Conservation (phyloP, 53 echinoderm and acorn worm genomes). For the Echinometra lucunter region DNA sequence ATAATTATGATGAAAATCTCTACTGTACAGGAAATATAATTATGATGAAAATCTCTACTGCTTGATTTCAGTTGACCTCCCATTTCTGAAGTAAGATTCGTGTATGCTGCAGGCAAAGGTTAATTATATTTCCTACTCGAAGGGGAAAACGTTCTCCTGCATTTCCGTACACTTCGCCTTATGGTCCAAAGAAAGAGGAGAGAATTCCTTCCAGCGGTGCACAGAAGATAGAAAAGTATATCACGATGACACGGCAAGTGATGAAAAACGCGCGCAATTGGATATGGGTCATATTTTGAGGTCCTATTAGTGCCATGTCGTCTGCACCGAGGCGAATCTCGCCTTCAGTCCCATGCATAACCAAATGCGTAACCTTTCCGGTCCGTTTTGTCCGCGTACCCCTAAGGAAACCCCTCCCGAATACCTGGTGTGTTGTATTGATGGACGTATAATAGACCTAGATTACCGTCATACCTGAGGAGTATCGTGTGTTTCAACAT, state of each 20-base stretch:
- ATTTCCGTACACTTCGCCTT: conserved; percentile 30
- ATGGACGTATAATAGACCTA: conserved; percentile 8
- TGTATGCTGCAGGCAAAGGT: neutral
- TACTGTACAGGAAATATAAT: neutral
- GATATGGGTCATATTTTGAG: conserved; percentile 54
- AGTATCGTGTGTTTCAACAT: conserved; percentile 26
- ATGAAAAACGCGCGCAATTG: conserved; percentile 53
- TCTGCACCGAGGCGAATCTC: neutral
- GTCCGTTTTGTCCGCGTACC: conserved; percentile 29
- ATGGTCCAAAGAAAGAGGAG: neutral
- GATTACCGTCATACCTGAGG: conserved; percentile 35
- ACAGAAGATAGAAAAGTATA: conserved; percentile 39
- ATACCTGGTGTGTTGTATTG: conserved; percentile 35
- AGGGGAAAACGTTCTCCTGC: conserved; percentile 30
- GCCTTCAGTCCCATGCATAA: conserved; percentile 41
- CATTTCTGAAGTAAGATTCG: conserved; percentile 1
- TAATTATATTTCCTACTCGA: conserved; percentile 29
- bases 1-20: neutral
- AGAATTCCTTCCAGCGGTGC: neutral
- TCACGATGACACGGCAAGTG: conserved; percentile 43
- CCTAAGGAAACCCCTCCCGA: conserved; percentile 52
- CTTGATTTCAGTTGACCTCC: conserved; percentile 17
- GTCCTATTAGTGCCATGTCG: conserved; percentile 48
- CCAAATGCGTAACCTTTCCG: conserved; percentile 62
- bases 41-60: neutral